phyloP scores from a whole-genome alignment of 2,888 invertebrate species.

The Hirtodrosophila trivittata region DNA sequence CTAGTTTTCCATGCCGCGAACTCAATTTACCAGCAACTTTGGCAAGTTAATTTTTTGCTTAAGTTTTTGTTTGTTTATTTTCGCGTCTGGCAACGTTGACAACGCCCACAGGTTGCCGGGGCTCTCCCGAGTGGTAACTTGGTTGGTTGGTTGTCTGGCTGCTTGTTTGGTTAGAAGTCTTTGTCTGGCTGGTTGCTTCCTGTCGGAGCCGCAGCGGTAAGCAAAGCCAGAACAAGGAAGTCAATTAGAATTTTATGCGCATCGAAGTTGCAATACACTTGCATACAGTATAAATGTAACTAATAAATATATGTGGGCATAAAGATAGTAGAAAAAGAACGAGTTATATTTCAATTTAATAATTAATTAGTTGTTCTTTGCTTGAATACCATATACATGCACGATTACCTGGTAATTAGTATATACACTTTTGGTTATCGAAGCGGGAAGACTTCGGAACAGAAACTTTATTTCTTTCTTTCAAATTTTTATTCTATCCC shows the following conservation, averaged over 20 bases:
- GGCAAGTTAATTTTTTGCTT: conserved; percentile 13
- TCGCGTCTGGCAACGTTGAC: conserved; percentile 36
- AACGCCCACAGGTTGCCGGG: conserved; percentile 48
- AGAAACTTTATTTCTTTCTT: too few species aligned
- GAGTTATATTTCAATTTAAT: too few species aligned
- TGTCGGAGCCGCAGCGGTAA: conserved; percentile 22
- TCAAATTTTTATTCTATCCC: too few species aligned
- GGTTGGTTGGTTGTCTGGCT: conserved; percentile 1
- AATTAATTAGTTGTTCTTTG: too few species aligned
- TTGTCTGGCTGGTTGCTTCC: conserved; percentile 32
- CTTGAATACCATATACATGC: too few species aligned
- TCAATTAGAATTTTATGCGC: conserved; percentile 1
- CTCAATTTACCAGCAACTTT: conserved; percentile 37
- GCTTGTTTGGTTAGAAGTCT: background rate
- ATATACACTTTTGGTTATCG: too few species aligned
- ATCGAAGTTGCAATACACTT: conserved; percentile 11
- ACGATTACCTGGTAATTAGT: too few species aligned
- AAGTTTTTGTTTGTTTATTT: conserved; percentile 11
- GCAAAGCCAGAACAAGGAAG: conserved; percentile 18
- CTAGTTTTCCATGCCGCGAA: conserved; percentile 53
- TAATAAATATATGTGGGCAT: too few species aligned
- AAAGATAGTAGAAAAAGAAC: too few species aligned
- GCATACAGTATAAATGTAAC: too few species aligned
- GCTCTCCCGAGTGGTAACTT: background rate
- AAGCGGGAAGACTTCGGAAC: too few species aligned